Conservation (phyloP, 2,888 invertebrate species). For the Leistus spinibarbis region DNA sequence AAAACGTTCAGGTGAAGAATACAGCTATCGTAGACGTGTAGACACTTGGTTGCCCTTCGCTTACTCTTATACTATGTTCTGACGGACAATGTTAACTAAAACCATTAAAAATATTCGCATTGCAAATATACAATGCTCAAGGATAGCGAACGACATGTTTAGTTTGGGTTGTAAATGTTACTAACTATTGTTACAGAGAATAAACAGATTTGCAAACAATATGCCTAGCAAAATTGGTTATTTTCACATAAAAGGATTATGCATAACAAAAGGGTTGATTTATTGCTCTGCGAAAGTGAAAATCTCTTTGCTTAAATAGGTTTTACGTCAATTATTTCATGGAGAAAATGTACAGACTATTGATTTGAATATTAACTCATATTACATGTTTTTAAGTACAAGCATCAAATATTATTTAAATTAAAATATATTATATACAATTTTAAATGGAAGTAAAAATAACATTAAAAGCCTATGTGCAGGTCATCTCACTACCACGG, state of each 20-base stretch:
- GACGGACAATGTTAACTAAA: background rate
- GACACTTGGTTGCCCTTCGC: background rate
- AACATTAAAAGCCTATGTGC: too few relatives aligned
- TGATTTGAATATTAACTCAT: too few relatives aligned
- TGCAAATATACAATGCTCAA: background rate
- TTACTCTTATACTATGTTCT: background rate
- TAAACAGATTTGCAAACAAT: background rate
- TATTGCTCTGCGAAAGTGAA: background rate
- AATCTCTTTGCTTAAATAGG: background rate
- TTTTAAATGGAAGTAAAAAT: too few relatives aligned
- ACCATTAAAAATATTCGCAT: background rate
- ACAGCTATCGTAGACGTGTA: background rate
- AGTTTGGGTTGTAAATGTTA: background rate
- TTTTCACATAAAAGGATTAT: background rate
- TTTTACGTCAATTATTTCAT: too few relatives aligned
- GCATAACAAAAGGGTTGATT: background rate
- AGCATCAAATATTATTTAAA: too few relatives aligned
- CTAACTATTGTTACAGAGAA: background rate
- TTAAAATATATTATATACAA: too few relatives aligned
- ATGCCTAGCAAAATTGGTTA: too few relatives aligned
- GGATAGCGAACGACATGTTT: background rate
- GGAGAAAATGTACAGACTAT: too few relatives aligned
- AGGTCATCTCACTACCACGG: too few relatives aligned
- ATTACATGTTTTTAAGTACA: too few relatives aligned
- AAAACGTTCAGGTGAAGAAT: constrained; percentile 39